These are phyloP conservation scores for Enteromius afrohamiltoni DNA, from an alignment of 2,797 vertebrate genomes.

Conservation along the genomic window DNA sequence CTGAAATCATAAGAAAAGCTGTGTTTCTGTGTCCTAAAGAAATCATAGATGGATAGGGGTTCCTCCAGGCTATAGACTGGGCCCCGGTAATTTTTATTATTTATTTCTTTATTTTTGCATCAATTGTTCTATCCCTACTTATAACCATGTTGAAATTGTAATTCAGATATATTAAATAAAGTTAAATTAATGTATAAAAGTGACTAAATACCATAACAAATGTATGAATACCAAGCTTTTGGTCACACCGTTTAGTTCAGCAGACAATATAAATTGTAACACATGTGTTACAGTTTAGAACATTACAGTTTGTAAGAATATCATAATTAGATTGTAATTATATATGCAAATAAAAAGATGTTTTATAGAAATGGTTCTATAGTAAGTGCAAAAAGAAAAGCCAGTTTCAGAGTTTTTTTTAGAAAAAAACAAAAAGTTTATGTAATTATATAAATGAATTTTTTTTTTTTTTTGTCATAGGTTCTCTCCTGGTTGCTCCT, in stretches of 20 bases:
- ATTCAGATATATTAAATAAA: constrained; percentile 35
- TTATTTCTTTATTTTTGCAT: neutral
- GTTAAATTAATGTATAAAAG: too few relatives aligned
- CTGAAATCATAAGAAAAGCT: neutral
- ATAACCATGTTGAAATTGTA: constrained; percentile 66
- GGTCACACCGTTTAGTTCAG: too few relatives aligned
- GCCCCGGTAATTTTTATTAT: neutral
- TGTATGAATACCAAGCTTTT: neutral
- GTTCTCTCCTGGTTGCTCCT: neutral
- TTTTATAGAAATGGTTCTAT: neutral
- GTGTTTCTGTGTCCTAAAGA: neutral
- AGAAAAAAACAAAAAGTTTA: neutral
- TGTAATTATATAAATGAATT: neutral
- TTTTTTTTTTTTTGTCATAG: neutral
- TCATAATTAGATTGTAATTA: neutral
- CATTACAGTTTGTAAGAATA: neutral
- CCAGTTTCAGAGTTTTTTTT: neutral
- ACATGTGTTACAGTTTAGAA: neutral
- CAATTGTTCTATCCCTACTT: constrained; percentile 15
- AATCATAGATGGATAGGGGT: neutral
- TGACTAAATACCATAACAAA: too few relatives aligned
- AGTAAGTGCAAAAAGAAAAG: neutral
- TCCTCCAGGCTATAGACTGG: constrained; percentile 34
- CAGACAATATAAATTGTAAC: neutral
- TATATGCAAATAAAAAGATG: neutral